phyloP scores from a whole-genome alignment of 1,140 invertebrate species.

The Uloborus diversus region DNA sequence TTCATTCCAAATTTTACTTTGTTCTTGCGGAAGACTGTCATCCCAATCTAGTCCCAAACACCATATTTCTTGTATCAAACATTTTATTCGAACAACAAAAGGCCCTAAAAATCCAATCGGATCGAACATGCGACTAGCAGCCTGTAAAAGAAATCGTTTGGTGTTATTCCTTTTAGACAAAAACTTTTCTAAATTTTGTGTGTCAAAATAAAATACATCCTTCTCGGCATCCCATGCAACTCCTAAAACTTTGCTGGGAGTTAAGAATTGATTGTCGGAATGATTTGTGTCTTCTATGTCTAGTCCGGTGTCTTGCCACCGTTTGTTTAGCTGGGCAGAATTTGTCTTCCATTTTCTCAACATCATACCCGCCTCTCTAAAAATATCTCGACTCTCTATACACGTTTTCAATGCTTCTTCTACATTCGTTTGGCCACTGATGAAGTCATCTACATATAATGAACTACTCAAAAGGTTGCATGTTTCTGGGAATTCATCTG shows the following conservation, averaged over 20 bases:
- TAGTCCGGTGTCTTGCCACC: neutral
- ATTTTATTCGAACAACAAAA: neutral
- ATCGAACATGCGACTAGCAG: neutral
- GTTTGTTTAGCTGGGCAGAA: neutral
- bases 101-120: neutral
- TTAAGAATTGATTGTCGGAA: neutral
- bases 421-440: neutral
- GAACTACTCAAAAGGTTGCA: neutral
- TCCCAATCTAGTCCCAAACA: no score
- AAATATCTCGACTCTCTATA: neutral
- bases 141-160: neutral
- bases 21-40: no score
- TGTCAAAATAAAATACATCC: no score
- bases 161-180: neutral
- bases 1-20: slow-evolving; percentile 3
- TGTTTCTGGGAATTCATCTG: neutral
- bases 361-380: neutral
- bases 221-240: no score
- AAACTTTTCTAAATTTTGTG: no score
- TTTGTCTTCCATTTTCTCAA: slow-evolving; percentile 12
- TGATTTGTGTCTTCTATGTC: neutral
- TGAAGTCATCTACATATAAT: neutral
- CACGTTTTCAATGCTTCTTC: neutral
- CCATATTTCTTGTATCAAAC: neutral
- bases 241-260: neutral